A percentile compares a stretch with the other conserved stretches of the same genome.
Conservation (phyloP, 1,140 invertebrate species). For the Heterodera carotae region DNA sequence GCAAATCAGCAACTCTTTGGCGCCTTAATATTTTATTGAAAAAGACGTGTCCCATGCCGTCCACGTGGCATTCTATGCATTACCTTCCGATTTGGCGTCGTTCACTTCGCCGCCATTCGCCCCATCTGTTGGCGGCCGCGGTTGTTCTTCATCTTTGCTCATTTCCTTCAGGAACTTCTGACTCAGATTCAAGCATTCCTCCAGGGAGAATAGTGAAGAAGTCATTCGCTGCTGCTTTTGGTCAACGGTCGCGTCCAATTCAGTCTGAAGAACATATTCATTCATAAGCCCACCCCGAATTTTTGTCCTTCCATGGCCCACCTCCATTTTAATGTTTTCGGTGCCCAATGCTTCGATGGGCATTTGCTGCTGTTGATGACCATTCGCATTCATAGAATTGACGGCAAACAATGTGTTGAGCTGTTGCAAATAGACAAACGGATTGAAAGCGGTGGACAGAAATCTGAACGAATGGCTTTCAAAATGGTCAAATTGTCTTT, state of each 20-base stretch:
- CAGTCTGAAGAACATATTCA: not conserved
- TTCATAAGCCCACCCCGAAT: not conserved
- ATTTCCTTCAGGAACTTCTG: conserved; percentile 30
- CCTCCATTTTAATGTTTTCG: not conserved
- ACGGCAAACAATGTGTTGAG: conserved; percentile 28
- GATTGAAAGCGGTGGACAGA: conserved; percentile 32
- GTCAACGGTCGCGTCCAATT: not conserved
- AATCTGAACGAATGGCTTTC: conserved; percentile 27
- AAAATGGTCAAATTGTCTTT: not conserved
- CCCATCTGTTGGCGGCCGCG: not conserved
- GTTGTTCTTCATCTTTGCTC: conserved; percentile 13
- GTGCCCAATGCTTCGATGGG: not conserved
- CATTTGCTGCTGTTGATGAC: not conserved
- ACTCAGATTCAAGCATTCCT: conserved; percentile 25
- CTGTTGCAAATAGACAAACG: conserved; percentile 44
- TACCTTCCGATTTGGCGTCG: not conserved
- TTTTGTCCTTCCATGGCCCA: not conserved
- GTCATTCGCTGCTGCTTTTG: not conserved
- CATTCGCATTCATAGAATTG: not conserved
- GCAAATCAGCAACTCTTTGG: not conserved
- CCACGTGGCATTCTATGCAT: not conserved
- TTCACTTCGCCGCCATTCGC: not conserved
- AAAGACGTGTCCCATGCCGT: too few species aligned
- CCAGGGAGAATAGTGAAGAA: conserved; percentile 2
- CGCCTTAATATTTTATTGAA: not conserved